A percentile compares a stretch with the other conserved stretches of the same genome.
Evolutionary conservation across 2,888 invertebrate species (phyloP).

Genomic region (Philaethria dido): DNA sequence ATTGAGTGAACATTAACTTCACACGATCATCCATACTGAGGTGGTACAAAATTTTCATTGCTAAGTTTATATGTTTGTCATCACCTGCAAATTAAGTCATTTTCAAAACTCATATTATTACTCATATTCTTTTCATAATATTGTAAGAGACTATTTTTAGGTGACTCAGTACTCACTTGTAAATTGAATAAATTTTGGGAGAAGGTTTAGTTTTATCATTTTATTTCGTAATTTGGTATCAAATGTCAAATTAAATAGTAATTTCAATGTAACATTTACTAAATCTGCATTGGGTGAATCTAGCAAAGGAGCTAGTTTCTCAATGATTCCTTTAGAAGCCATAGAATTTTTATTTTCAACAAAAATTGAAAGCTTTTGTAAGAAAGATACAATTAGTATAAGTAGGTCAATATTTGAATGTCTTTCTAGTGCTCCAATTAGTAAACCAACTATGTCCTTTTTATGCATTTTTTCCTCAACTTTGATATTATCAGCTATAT

Average conservation of each 20-base stretch:
- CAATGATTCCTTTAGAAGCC: conserved; percentile 91
- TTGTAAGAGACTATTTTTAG: not conserved
- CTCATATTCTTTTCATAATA: not conserved
- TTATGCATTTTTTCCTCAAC: conserved; percentile 99
- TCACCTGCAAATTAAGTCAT: conserved; percentile 82
- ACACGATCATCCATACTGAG: conserved; percentile 97
- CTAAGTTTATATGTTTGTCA: conserved; percentile 90
- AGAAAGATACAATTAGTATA: conserved; percentile 94
- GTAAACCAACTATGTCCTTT: conserved; percentile 93
- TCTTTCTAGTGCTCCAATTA: conserved; percentile 94
- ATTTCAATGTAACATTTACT: conserved; percentile 92
- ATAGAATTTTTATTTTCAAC: conserved; percentile 97
- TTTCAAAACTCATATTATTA: not conserved
- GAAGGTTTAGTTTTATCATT: conserved; percentile 94
- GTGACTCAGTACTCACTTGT: conserved; percentile 85
- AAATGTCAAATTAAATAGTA: conserved; percentile 98
- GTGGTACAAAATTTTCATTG: conserved; percentile 94
- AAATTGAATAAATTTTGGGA: conserved; percentile 95
- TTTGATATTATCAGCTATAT: conserved; percentile 97
- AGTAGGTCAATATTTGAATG: conserved; percentile 93
- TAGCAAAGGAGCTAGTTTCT: conserved; percentile 92
- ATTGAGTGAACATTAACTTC: conserved; percentile 96
- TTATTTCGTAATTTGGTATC: conserved; percentile 93
- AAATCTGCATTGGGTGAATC: conserved; percentile 87
- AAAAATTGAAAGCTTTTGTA: conserved; percentile 97